A percentile compares a stretch with the other conserved stretches of the same genome.
Conservation (phyloP, 2,113 vertebrate species). For the Mandrillus leucophaeus region DNA sequence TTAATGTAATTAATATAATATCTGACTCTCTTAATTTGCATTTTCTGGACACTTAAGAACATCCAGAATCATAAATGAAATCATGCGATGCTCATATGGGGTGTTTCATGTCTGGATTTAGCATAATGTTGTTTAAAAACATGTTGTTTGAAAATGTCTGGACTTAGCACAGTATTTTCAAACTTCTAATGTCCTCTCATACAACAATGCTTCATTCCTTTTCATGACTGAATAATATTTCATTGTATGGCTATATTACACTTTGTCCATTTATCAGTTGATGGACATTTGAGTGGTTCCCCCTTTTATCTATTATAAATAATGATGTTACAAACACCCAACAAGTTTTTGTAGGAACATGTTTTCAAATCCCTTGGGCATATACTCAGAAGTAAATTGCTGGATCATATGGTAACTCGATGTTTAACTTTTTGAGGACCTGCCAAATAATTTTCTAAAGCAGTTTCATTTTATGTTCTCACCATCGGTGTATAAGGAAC, state of each 20-base stretch:
- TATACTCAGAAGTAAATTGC: not conserved
- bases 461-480: not conserved
- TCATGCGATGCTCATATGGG: not conserved
- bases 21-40: not conserved
- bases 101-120: not conserved
- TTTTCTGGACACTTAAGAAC: not conserved
- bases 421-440: not conserved
- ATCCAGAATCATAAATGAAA: not conserved
- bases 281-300: not conserved
- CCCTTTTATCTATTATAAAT: not conserved
- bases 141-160: too few species aligned
- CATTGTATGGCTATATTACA: not conserved
- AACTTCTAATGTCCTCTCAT: not conserved
- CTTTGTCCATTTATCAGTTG: not conserved
- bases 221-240: not conserved
- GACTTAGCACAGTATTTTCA: not conserved
- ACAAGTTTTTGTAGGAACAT: not conserved
- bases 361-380: not conserved
- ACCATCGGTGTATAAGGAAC: not conserved
- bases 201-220: not conserved
- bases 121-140: too few species aligned
- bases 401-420: not conserved
- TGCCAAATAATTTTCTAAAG: not conserved
- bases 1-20: not conserved
- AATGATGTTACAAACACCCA: not conserved